A percentile compares a stretch with the other conserved stretches of the same genome.
phyloP scores from a whole-genome alignment of 2,113 vertebrate genomes.

The Poeciliopsis retropinna region DNA sequence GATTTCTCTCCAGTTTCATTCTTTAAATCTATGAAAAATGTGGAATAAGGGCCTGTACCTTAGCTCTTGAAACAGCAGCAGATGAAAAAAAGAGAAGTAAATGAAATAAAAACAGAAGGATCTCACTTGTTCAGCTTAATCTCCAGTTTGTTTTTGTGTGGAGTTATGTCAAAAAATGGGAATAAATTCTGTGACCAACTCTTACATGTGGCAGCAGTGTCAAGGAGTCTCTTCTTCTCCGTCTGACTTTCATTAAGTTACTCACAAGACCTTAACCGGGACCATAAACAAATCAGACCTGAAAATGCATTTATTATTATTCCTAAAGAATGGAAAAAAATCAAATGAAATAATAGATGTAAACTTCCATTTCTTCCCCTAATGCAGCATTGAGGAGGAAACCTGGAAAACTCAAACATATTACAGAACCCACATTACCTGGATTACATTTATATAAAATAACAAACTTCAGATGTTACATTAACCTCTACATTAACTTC shows the following conservation, averaged over 20 bases:
- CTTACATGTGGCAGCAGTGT: slow-evolving; percentile 25
- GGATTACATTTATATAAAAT: too few species aligned
- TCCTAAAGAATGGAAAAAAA: neutral
- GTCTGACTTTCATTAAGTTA: neutral
- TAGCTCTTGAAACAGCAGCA: slow-evolving; percentile 61
- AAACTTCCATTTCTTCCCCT: neutral
- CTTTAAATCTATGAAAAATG: slow-evolving; percentile 64
- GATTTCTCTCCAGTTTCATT: slow-evolving; percentile 79
- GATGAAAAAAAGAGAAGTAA: slow-evolving; percentile 28
- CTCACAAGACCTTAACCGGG: neutral
- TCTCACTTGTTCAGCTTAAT: slow-evolving; percentile 80
- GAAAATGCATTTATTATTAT: neutral
- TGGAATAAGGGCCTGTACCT: slow-evolving; percentile 64
- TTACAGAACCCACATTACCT: too few species aligned
- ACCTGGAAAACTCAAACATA: too few species aligned
- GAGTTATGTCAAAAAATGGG: slow-evolving; percentile 67
- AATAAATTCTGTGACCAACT: slow-evolving; percentile 72
- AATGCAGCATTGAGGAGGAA: too few species aligned
- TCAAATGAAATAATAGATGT: neutral
- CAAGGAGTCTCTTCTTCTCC: slow-evolving; percentile 25
- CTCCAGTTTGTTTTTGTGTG: slow-evolving; percentile 74
- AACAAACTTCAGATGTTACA: too few species aligned
- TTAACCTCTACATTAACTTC: too few species aligned
- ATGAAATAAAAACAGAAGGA: slow-evolving; percentile 78
- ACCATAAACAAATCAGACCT: neutral